A percentile compares a stretch with the other conserved stretches of the same genome.
Conservation (phyloP, 2,113 vertebrate species). For the Otolemur garnettii region DNA sequence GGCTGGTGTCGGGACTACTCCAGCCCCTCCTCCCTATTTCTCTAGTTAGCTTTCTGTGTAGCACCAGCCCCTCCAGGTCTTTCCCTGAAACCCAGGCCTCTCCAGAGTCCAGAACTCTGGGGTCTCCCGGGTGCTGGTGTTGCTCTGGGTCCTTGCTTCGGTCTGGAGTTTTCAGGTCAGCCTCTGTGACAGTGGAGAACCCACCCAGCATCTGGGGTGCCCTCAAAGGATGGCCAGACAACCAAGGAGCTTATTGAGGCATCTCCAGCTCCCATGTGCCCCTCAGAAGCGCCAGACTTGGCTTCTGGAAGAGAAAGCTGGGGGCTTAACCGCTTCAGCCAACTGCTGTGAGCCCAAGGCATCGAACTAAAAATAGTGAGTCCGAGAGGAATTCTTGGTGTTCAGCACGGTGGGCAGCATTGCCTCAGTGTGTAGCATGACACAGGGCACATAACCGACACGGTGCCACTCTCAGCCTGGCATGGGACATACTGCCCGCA, state of each 20-base stretch:
- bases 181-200: background rate
- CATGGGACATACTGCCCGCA: background rate
- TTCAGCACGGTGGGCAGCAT: fast-evolving
- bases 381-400: background rate
- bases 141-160: background rate
- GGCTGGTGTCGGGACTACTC: background rate
- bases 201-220: fast-evolving
- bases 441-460: fast-evolving
- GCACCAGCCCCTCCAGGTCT: background rate
- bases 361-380: background rate
- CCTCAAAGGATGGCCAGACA: fast-evolving
- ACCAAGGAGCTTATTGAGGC: fast-evolving
- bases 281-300: background rate
- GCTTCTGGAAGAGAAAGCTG: background rate
- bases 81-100: background rate
- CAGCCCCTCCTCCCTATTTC: background rate
- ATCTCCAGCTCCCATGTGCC: fast-evolving
- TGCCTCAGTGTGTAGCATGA: fast-evolving
- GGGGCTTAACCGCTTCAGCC: background rate
- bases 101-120: background rate
- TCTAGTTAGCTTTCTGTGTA: no score
- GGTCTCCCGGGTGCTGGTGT: background rate
- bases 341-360: background rate
- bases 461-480: background rate
- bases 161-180: background rate